Conservation (phyloP, 2,888 invertebrate genomes). For the Micoletzkya japonica region DNA sequence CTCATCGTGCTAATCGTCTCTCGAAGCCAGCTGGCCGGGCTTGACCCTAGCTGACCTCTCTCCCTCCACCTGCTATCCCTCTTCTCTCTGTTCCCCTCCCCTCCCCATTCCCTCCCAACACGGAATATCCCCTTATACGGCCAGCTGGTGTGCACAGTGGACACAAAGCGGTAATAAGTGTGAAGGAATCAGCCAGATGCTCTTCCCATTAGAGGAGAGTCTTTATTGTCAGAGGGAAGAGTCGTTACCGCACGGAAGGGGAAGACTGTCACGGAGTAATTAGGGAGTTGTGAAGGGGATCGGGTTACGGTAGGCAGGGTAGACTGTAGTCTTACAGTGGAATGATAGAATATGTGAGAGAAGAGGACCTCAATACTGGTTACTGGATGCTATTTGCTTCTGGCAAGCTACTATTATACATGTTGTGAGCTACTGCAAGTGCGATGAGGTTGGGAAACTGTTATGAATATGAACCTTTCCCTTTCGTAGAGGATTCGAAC, state of each 20-base stretch:
- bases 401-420: too few relatives aligned
- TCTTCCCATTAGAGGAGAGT: neutral
- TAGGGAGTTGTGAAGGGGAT: too few relatives aligned
- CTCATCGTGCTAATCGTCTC: neutral
- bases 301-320: too few relatives aligned
- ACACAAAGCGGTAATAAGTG: conserved; percentile 15
- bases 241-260: conserved; percentile 6
- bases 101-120: neutral
- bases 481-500: too few relatives aligned
- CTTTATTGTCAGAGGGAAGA: neutral
- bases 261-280: too few relatives aligned
- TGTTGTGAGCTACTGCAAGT: too few relatives aligned
- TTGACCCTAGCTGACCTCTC: conserved; percentile 24
- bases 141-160: conserved; percentile 12
- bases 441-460: too few relatives aligned
- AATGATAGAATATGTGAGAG: too few relatives aligned
- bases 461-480: too few relatives aligned
- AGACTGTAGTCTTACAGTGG: too few relatives aligned
- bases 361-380: too few relatives aligned
- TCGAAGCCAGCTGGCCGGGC: conserved; percentile 10
- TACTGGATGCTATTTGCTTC: too few relatives aligned
- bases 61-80: neutral
- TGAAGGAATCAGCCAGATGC: conserved; percentile 25
- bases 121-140: neutral
- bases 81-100: neutral